These are phyloP conservation scores for Hypomesus transpacificus DNA, from an alignment of 2,113 vertebrate species.

Conservation along the genomic window DNA sequence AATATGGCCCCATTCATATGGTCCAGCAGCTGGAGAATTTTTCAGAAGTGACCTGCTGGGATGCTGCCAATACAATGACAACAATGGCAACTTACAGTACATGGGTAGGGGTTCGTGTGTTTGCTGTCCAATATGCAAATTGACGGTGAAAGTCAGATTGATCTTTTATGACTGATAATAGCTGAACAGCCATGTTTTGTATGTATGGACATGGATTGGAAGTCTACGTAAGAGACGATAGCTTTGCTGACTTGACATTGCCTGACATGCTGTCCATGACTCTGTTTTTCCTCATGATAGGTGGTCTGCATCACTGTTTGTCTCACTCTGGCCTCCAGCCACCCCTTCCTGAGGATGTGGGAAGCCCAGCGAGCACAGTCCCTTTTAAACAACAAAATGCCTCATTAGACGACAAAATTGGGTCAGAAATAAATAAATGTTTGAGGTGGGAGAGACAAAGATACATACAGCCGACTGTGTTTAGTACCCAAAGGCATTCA, in stretches of 20 bases:
- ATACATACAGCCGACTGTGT: slow-evolving; percentile 71
- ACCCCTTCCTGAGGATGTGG: slow-evolving; percentile 64
- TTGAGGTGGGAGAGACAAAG: slow-evolving; percentile 45
- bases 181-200: neutral
- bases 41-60: slow-evolving; percentile 12
- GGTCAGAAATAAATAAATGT: slow-evolving; percentile 65
- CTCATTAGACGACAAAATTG: slow-evolving; percentile 63
- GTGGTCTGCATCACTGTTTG: slow-evolving; percentile 57
- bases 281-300: slow-evolving; percentile 62
- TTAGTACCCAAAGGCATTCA: slow-evolving; percentile 64
- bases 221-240: neutral
- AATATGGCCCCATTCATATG: slow-evolving; percentile 49
- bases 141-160: slow-evolving; percentile 3
- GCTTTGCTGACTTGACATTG: slow-evolving; percentile 16
- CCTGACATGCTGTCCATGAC: slow-evolving; percentile 31
- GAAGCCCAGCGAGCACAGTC: slow-evolving; percentile 35
- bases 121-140: slow-evolving; percentile 2
- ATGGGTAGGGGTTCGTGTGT: neutral
- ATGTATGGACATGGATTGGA: slow-evolving; percentile 8
- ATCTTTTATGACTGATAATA: slow-evolving; percentile 2
- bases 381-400: slow-evolving; percentile 55
- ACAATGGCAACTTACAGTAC: slow-evolving; percentile 6
- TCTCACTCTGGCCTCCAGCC: slow-evolving; percentile 35
- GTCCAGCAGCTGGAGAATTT: neutral
- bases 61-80: slow-evolving; percentile 14